Base-by-base conservation (phyloP, 2,888 invertebrate species). In the Chrysolina haemoptera region DNA sequence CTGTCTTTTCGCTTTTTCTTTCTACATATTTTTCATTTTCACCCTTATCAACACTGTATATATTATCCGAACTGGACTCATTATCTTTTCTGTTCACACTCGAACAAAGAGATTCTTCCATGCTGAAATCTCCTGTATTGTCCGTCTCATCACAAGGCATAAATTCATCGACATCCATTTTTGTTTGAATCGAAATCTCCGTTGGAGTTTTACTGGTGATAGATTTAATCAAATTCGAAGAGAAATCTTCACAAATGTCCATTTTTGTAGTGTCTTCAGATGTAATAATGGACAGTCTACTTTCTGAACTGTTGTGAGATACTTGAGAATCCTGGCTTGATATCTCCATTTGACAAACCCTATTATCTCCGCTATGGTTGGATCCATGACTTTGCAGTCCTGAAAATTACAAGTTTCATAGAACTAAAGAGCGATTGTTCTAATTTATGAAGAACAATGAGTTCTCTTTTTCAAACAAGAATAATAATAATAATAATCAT, bases 281-380 rank as follows among this genome's bases (percentile, higher is more conserved):
- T 0, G 89, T 89, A 2, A 90, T 89, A 62, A 89, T 89, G 0
- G 91, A 91, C 40, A 91, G 82, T 20, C 89, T 88, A 71, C 91
- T 91, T 73, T 91, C 91, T 5, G 91, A 92, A 27, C 92, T 92
- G 18, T 92, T 91, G 84, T 91, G 91, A 0, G 92, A 92, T 0
- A 91, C 84, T 66, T 91, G 90, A 0, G 92, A 91, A 75, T 93
- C 91, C 76, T 93, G 92, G 81, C 89, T 89, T 0, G 87, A 86
- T 41, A 86, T 82, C 64, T 89, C 89, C 68, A 83, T 79, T 65
- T 81, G 81, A 62, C 78, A 71, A 6, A 70, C 68, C 76, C 82
- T 82, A 14, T 71, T 76, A 18, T 82, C 82, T 41, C 78, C 78
- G 46, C 84, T 85, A 46, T 84, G 82, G 78, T 85, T 87, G 9